Evolutionary conservation across 2,888 invertebrate genomes (phyloP).

Genomic region (Lasioglossum vierecki): DNA sequence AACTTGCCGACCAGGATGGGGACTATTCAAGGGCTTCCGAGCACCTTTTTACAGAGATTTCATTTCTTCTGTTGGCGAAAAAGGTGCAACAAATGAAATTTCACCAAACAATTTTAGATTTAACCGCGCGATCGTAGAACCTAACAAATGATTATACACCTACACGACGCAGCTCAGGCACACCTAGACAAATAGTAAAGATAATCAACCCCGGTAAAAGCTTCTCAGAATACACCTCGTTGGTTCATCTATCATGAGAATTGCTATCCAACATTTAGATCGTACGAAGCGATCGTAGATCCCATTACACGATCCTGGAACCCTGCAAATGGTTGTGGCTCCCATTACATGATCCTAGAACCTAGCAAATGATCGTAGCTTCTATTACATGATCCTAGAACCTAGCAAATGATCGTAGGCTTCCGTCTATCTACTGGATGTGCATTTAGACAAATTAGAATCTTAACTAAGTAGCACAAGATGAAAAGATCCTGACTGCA

Average conservation of each 20-base stretch:
- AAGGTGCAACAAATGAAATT: too few species aligned
- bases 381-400: not conserved
- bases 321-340: not conserved
- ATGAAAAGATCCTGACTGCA: too few species aligned
- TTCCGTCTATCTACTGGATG: not conserved
- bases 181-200: not conserved
- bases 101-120: too few species aligned
- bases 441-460: not conserved
- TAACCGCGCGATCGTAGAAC: too few species aligned
- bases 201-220: not conserved
- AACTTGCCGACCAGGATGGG: not conserved
- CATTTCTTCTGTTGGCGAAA: not conserved
- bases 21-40: not conserved
- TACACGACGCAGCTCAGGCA: not conserved
- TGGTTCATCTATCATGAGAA: not conserved
- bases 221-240: not conserved
- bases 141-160: too few species aligned
- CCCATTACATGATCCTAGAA: not conserved
- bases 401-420: not conserved
- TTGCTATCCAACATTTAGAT: not conserved
- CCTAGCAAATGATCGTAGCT: not conserved
- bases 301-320: not conserved
- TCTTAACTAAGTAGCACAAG: not conserved
- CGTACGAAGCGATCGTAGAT: not conserved
- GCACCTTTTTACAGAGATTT: not conserved